Base-by-base conservation (phyloP, 1,140 invertebrate species). In the Arion vulgaris region DNA sequence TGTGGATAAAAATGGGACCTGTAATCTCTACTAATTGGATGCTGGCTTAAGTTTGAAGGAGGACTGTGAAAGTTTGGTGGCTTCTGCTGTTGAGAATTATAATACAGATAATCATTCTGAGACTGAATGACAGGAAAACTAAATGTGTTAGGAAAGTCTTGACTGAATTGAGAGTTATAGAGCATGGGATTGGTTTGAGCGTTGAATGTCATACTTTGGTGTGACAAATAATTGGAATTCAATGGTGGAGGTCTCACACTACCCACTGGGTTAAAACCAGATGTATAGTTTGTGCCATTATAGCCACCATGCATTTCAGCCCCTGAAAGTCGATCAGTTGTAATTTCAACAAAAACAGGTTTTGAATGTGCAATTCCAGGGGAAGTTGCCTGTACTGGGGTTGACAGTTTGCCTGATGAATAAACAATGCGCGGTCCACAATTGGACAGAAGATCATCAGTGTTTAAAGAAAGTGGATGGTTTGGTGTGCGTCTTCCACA, bases 271-370 rank as follows among this genome's bases (percentile, higher is more conserved):
- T 39, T 66, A 32, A 38, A 57, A 38, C n/a, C 39, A n/a, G 73
- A 17, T 53, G 28, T 13, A 78, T 57, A 78, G 28, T 5, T 71
- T 4, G 19, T 28, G n/a, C 32, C 62, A 71, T 49, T 51, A 39
- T 79, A 79, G n/a, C 78, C 68, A 69, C 38, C 34, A 51, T 75
- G 41, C 28, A 28, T n/a, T 1, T 49, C 9, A 45, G 38, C 41
- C 28, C 28, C 19, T 4, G 45, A 4, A 4, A 41, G 26, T 49
- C 23, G 28, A 74, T 81, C 80, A 53, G 11, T n/a, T 19, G 36
- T 81, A 28, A 81, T 26, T 26, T 81, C 80, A 23, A 57, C 51
- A 74, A 81, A 81, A 5, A 81, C 71, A 68, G 80, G 80, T 39
- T 74, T 73, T 45, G 80, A 81, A 57, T 81, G 41, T 41, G 71